These are phyloP conservation scores for Cepaea hortensis DNA, from an alignment of 2,888 invertebrate genomes.

Conservation along the genomic window DNA sequence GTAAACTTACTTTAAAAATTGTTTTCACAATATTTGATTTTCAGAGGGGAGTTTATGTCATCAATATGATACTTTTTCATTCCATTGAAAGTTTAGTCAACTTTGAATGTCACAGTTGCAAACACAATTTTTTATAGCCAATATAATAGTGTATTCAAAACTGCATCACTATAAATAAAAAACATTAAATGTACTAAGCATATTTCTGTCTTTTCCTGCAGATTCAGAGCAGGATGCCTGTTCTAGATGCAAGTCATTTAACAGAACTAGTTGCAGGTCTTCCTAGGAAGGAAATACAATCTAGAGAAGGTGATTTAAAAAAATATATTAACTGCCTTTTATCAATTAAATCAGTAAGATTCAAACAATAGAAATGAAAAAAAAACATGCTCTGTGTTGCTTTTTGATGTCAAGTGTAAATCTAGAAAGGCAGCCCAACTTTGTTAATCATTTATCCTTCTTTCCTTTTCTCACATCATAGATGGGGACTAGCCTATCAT, in stretches of 20 bases:
- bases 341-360: not conserved
- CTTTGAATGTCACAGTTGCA: not conserved
- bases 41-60: no score
- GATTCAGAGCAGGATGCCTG: constrained; percentile 69
- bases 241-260: constrained; percentile 68
- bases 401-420: not conserved
- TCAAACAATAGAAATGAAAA: not conserved
- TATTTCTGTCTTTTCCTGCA: constrained; percentile 40
- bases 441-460: no score
- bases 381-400: not conserved
- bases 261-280: constrained; percentile 65
- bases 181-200: not conserved
- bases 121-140: not conserved
- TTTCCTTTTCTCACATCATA: no score
- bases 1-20: no score
- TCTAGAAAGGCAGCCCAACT: not conserved
- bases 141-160: not conserved
- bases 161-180: not conserved
- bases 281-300: constrained; percentile 63
- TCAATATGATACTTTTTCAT: no score
- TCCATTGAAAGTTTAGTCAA: no score
- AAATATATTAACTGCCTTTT: not conserved
- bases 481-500: no score
- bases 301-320: constrained; percentile 57
- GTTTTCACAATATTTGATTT: no score